Base-by-base conservation (phyloP, 1,140 invertebrate species). In the Archegozetes longisetosus region DNA sequence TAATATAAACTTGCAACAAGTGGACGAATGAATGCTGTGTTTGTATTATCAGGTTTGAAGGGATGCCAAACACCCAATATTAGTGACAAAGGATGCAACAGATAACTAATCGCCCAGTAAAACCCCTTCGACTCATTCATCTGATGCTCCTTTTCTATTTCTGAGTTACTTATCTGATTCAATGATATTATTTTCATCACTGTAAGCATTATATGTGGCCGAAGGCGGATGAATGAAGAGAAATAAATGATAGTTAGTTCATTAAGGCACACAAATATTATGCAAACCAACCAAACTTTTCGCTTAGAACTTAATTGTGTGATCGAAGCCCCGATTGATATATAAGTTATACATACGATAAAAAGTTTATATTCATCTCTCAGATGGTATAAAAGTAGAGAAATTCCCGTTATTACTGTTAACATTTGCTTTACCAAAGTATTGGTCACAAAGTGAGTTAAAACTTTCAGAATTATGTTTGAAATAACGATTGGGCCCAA, bases 1-100 rank as follows among this genome's bases (percentile, higher is more conserved):
- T 27, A 56, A 20, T 53, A 4, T 13, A 61, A 20, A 13, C 24
- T 9, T 23, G 6, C 24, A 52, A 22, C 20, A 9, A 52, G 6
- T 24, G 25, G 4, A n/a, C 1, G 25, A 1, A 14, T 57, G 4
- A 50, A 60, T 29, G 47, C 14, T 61, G n/a, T 24, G 9, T 4
- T 40, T 2, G 2, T 17, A 6, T 48, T 14, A 47, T 32, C 25
- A 9, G 13, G 12, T n/a, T 25, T 22, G 17, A 4, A 22, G 17
- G 40, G 58, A 61, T 61, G 60, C 60, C 60, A 61, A 51, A 60
- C 46, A 22, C 60, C 60, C 2, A 61, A 27, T 27, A 61, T 61
- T 2, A 50, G 12, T 1, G 56, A 25, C 17, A 14, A 23, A 9
- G 60, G 60, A 60, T 61, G 60, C 6, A 58, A 28, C 4, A 61